A percentile compares a stretch with the other conserved stretches of the same genome.
These are phyloP conservation scores for Proterorhinus semilunaris DNA, from an alignment of 2,113 vertebrate genomes.

Conservation along the genomic window DNA sequence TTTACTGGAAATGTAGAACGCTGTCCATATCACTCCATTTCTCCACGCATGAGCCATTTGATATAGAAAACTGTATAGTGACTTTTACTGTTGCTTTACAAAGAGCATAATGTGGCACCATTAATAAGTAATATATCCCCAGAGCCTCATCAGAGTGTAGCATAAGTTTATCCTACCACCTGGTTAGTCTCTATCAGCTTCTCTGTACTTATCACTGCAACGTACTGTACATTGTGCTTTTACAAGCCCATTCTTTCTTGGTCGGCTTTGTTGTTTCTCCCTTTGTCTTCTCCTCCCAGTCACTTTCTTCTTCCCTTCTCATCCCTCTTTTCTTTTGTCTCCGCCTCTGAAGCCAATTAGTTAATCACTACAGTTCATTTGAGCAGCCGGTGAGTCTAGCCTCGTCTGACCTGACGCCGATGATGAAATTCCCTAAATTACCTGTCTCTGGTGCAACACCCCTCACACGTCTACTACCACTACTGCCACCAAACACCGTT, in stretches of 20 bases:
- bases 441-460: conserved; percentile 7
- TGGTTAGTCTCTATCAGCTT: not conserved
- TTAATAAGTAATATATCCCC: not conserved
- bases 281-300: not conserved
- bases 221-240: not conserved
- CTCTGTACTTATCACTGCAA: not conserved
- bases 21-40: not conserved
- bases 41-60: not conserved
- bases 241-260: conserved; percentile 6
- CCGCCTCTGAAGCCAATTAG: conserved; percentile 32
- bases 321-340: conserved; percentile 38
- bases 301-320: conserved; percentile 6
- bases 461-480: not conserved
- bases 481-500: conserved; percentile 2
- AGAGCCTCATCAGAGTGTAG: not conserved
- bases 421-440: conserved; percentile 35
- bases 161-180: not conserved
- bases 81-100: not conserved
- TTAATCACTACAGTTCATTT: conserved; percentile 38
- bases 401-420: conserved; percentile 29
- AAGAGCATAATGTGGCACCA: not conserved
- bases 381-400: conserved; percentile 28
- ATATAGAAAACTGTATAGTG: not conserved
- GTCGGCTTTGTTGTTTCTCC: not conserved
- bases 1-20: not conserved